Conservation (phyloP, 2,888 invertebrate genomes). For the Patella caerulea region DNA sequence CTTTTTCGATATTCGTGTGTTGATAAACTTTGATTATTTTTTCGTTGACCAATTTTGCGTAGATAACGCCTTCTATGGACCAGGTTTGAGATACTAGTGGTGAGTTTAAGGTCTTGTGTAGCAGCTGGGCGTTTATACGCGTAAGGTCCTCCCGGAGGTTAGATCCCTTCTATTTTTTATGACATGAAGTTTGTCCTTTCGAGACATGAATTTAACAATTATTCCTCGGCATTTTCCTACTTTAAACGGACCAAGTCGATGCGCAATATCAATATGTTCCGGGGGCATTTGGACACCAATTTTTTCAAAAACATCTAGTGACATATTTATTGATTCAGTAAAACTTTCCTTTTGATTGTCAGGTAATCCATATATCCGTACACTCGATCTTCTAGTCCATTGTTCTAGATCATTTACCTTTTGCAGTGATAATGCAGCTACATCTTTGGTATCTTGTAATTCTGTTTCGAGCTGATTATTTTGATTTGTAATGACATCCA, state of each 20-base stretch:
- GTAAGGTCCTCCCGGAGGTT: not conserved
- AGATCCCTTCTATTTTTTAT: not conserved
- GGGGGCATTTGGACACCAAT: not conserved
- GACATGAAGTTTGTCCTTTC: not conserved
- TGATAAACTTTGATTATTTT: not conserved
- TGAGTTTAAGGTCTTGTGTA: not conserved
- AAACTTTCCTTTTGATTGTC: not conserved
- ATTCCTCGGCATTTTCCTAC: not conserved
- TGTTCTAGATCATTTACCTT: not conserved
- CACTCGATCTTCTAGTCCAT: not conserved
- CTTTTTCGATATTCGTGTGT: not conserved
- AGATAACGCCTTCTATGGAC: not conserved
- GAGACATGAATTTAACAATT: not conserved
- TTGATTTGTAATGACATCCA: not conserved
- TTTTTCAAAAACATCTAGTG: not conserved
- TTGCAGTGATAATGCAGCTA: not conserved
- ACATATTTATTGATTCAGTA: not conserved
- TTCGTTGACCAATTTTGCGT: not conserved
- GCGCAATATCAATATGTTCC: not conserved
- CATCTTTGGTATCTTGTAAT: not conserved
- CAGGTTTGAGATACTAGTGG: conserved; percentile 5
- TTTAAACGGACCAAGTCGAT: not conserved
- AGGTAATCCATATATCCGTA: not conserved
- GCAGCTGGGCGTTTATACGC: not conserved
- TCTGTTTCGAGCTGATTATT: not conserved